Evolutionary conservation across 2,113 vertebrate species (phyloP).

Genomic region (Pelobates fuscus): DNA sequence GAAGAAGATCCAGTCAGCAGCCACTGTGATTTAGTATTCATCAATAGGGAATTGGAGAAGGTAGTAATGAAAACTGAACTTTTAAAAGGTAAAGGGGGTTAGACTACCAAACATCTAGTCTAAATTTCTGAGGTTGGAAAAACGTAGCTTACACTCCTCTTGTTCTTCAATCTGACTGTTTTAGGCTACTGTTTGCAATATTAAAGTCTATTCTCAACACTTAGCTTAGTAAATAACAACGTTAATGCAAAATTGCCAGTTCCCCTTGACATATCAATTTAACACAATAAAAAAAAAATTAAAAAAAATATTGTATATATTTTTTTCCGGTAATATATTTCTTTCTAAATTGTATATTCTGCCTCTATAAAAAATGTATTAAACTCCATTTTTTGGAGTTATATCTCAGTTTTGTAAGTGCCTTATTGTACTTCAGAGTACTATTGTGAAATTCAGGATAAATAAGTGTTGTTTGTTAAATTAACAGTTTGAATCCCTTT

Average conservation of each 20-base stretch:
- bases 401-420: constrained; percentile 99
- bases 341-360: constrained; percentile 28
- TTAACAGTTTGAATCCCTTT: constrained; percentile 94
- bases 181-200: too few relatives aligned
- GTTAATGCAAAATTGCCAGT: constrained; percentile 30
- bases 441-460: constrained; percentile 99
- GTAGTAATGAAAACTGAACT: neutral
- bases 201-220: too few relatives aligned
- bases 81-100: too few relatives aligned
- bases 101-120: too few relatives aligned
- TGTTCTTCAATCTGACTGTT: too few relatives aligned
- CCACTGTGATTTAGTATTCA: neutral
- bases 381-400: constrained; percentile 55
- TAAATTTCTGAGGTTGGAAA: too few relatives aligned
- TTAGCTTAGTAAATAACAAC: too few relatives aligned
- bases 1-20: neutral
- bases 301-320: constrained; percentile 31
- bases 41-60: neutral
- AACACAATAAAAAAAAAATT: neutral
- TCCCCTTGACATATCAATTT: constrained; percentile 8
- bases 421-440: constrained; percentile 98
- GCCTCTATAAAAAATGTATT: constrained; percentile 36
- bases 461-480: constrained; percentile 98
- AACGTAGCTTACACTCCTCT: too few relatives aligned
- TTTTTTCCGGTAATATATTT: constrained; percentile 27